Percentiles rank a stretch among this genome's conserved stretches.
Conservation (phyloP, 2,888 invertebrate genomes). For the Ariolimax columbianus region DNA sequence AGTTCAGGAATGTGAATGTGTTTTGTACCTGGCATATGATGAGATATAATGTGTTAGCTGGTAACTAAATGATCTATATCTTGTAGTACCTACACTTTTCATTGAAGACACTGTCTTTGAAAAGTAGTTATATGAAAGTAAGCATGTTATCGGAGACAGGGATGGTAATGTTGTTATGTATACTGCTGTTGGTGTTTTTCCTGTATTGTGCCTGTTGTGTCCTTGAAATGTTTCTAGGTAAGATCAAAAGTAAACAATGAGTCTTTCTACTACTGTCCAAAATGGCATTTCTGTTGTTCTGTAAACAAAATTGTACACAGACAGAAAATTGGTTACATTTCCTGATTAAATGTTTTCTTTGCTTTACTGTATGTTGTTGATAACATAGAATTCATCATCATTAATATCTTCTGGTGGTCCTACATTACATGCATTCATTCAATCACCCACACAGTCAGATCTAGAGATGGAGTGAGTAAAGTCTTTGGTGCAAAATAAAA, state of each 20-base stretch:
- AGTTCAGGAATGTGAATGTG: too few relatives aligned
- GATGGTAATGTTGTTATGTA: neutral
- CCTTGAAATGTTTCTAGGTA: neutral
- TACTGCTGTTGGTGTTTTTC: neutral
- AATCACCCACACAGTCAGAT: too few relatives aligned
- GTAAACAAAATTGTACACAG: neutral
- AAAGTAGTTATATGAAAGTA: neutral
- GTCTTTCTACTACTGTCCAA: neutral
- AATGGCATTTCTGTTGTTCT: conserved; percentile 20
- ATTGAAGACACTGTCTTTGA: neutral
- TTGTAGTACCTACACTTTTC: neutral
- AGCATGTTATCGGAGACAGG: neutral
- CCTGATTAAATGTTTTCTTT: neutral
- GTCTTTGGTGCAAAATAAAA: too few relatives aligned
- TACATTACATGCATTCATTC: too few relatives aligned
- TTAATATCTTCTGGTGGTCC: too few relatives aligned
- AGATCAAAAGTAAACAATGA: conserved; percentile 8
- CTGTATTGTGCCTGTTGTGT: neutral
- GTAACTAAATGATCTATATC: neutral
- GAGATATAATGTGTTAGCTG: too few relatives aligned
- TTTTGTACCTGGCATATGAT: too few relatives aligned
- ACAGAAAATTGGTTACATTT: neutral
- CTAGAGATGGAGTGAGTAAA: too few relatives aligned
- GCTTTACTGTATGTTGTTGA: too few relatives aligned
- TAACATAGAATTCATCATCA: too few relatives aligned